Evolutionary conservation across 2,797 vertebrate genomes (phyloP), one percentile per base, ranked within the genome.

Genomic region (Macropodus opercularis): DNA sequence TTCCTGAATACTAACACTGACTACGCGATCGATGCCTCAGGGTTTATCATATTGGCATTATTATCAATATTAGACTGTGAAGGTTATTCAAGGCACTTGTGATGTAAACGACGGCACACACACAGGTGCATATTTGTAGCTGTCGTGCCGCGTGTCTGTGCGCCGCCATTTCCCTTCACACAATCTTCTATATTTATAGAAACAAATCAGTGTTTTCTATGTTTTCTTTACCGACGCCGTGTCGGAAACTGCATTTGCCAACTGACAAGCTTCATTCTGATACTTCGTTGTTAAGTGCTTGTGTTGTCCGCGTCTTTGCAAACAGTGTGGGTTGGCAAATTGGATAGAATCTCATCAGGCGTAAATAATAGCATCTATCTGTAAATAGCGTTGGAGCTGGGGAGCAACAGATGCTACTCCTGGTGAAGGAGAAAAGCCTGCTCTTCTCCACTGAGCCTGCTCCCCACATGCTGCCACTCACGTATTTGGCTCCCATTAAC

Each of bases 321-420:
- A 84, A 81, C 69, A 69, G 42, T 53, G 69, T 41, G 74, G 72
- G 76, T 61, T 64, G 69, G 72, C 63, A 83, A 85, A 85, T 85
- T 86, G 80, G 85, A 83, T 69, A 63, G 81, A 76, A 82, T 86
- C 79, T 83, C 75, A 79, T 79, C 79, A 77, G 73, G 79, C 80
- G 64, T 87, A 77, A 85, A 90, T 86, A 86, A 86, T 86, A 82
- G 75, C 82, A 83, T 80, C 83, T 88, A 79, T 87, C 85, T 88
- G 86, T 90, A 87, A 88, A 89, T 84, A 87, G 81, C 65, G 40
- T 64, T 74, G 77, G 79, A 81, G 81, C 85, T 70, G 62, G 71
- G 61, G 81, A 86, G 84, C 86, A 89, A 91, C 87, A 90, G 84
- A 85, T 88, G 85, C 82, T 77, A 71, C 82, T 87, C 78, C 75